Conservation (phyloP, 2,888 invertebrate genomes). For the Sclerodermus sp. region DNA sequence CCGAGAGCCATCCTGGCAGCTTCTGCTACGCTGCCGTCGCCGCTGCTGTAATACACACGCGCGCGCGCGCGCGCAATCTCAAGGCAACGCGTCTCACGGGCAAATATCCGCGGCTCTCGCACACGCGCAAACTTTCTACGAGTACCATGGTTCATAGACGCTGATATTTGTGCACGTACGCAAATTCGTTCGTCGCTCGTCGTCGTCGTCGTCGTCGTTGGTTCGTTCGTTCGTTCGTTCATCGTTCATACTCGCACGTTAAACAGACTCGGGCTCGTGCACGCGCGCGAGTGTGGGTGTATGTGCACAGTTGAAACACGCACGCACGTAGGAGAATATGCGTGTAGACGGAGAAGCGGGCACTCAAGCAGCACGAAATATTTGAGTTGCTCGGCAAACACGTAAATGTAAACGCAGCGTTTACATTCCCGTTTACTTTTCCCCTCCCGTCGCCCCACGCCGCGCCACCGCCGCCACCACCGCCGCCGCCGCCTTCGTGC, state of each 20-base stretch:
- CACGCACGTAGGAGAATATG: slow-evolving; percentile 3
- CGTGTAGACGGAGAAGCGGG: slow-evolving; percentile 31
- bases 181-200: not conserved
- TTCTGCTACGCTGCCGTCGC: not conserved
- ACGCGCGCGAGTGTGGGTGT: slow-evolving; percentile 4
- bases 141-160: not conserved
- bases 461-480: too few species aligned
- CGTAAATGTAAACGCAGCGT: slow-evolving; percentile 56
- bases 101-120: not conserved
- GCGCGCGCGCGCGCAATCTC: not conserved
- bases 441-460: slow-evolving; percentile 36
- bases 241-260: not conserved
- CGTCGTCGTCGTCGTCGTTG: too few species aligned
- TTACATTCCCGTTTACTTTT: slow-evolving; percentile 56
- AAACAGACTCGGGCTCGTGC: slow-evolving; percentile 11
- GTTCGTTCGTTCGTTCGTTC: not conserved
- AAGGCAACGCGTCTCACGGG: too few species aligned
- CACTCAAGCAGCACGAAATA: slow-evolving; percentile 47
- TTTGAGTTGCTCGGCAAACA: slow-evolving; percentile 57
- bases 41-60: not conserved
- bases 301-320: too few species aligned
- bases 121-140: not conserved
- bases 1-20: not conserved
- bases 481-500: too few species aligned
- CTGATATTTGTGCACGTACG: slow-evolving; percentile 4